Conservation (phyloP, 2,888 invertebrate genomes). For the Euzetes globulus region DNA sequence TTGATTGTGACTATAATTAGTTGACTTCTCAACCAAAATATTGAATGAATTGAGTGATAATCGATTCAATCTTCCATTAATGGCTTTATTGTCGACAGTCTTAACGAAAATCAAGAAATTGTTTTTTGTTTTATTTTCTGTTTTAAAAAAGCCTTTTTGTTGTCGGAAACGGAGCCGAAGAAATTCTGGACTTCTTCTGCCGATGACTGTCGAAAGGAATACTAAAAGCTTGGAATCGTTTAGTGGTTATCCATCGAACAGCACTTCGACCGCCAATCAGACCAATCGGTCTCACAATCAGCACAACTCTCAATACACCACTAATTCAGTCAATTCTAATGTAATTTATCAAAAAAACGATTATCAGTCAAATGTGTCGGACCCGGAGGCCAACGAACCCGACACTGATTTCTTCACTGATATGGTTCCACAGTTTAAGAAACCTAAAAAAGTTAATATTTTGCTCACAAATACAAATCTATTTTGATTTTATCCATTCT, state of each 20-base stretch:
- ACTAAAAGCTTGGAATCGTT: background rate
- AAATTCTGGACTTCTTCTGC: background rate
- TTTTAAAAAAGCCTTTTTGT: conserved; percentile 2
- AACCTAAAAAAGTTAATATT: conserved; percentile 18
- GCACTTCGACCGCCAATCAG: background rate
- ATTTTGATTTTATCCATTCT: background rate
- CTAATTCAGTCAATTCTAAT: background rate
- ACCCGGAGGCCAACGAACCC: background rate
- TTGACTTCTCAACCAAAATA: no score
- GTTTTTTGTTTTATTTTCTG: background rate
- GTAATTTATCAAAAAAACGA: background rate
- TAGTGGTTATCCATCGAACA: no score
- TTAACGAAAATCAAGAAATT: conserved; percentile 5
- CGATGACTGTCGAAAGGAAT: background rate
- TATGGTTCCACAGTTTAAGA: conserved; percentile 18
- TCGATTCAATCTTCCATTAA: background rate
- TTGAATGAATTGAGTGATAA: no score
- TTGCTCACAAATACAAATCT: background rate
- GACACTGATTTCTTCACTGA: conserved; percentile 3
- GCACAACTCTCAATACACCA: background rate
- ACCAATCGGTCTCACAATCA: background rate
- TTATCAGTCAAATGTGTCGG: background rate
- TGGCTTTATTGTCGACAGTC: conserved; percentile 14
- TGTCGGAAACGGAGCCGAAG: conserved; percentile 2
- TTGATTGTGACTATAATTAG: no score